Conservation (phyloP, 2,888 invertebrate genomes). For the Teleogryllus oceanicus region DNA sequence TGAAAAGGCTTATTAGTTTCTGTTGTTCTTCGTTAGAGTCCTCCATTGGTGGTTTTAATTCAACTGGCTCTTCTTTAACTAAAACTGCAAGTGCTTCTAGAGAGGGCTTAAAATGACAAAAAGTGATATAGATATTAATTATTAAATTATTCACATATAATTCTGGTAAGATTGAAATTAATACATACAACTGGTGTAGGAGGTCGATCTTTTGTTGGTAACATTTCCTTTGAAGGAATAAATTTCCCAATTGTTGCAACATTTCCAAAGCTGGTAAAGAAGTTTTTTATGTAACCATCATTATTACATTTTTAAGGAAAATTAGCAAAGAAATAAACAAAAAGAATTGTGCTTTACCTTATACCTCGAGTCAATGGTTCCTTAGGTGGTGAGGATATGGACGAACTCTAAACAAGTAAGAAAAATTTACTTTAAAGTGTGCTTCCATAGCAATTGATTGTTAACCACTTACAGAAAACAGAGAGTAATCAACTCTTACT, state of each 20-base stretch:
- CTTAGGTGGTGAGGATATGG: background rate
- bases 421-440: too few species aligned
- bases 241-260: constrained; percentile 6
- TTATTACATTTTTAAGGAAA: too few species aligned
- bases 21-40: background rate
- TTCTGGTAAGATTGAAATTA: background rate
- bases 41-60: background rate
- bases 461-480: too few species aligned
- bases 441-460: too few species aligned
- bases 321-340: too few species aligned
- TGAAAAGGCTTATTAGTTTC: background rate
- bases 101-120: background rate
- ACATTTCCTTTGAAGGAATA: background rate
- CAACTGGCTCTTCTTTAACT: background rate
- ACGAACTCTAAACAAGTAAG: background rate
- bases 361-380: background rate
- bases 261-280: background rate
- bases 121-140: background rate
- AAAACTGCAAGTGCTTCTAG: background rate
- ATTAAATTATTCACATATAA: background rate
- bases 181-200: background rate
- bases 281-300: background rate
- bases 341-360: background rate
- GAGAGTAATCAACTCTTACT: too few species aligned
- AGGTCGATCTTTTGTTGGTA: background rate